Evolutionary conservation across 2,888 invertebrate species (phyloP).

Genomic region (Amphiduros pacificus): DNA sequence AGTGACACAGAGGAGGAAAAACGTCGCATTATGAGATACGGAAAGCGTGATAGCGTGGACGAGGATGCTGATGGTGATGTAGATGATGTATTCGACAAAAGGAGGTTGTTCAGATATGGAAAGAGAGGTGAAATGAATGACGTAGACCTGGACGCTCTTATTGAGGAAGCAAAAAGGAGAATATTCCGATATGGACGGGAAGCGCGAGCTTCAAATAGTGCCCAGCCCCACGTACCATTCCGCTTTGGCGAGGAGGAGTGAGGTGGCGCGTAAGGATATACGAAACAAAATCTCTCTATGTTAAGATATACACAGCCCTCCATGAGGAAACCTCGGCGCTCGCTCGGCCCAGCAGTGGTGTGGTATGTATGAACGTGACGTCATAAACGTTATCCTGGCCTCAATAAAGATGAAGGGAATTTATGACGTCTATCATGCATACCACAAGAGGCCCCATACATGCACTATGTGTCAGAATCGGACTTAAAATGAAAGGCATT

Average conservation of each 20-base stretch:
- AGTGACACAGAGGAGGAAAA: neutral
- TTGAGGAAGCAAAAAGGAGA: slow-evolving; percentile 13
- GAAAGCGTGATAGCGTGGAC: slow-evolving; percentile 10
- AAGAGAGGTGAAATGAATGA: slow-evolving; percentile 8
- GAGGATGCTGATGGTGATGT: neutral
- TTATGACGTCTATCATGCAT: no score
- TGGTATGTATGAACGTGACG: no score
- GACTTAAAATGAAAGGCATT: no score
- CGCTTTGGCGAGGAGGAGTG: slow-evolving; percentile 17
- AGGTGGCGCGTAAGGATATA: no score
- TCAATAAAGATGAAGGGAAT: no score
- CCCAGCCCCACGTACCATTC: slow-evolving; percentile 15
- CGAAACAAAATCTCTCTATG: no score
- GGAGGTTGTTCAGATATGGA: slow-evolving; percentile 3
- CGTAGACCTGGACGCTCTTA: neutral
- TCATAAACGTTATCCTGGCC: no score
- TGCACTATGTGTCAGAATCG: no score
- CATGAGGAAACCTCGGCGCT: no score
- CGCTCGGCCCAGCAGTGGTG: no score
- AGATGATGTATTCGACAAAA: neutral
- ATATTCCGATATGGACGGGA: slow-evolving; percentile 15
- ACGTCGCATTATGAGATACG: slow-evolving; percentile 5
- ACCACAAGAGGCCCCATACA: no score
- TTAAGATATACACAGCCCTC: no score
- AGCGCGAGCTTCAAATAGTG: neutral